Conservation (phyloP, 2,113 vertebrate species). For the Ceyx cyanopectus region DNA sequence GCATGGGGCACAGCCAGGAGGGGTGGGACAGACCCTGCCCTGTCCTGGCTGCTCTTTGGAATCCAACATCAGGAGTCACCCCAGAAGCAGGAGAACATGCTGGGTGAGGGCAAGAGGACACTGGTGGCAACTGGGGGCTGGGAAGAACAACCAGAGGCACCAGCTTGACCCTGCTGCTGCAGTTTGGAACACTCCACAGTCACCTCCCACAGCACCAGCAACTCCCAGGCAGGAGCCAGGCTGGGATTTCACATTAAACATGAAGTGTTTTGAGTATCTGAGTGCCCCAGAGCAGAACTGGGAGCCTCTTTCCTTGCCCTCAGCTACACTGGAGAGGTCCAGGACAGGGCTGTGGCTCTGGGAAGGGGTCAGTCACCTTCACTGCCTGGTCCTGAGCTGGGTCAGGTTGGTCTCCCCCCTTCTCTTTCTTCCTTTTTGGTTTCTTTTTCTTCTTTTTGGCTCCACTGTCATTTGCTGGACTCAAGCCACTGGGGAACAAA, state of each 20-base stretch:
- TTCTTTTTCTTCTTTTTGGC: constrained; percentile 99
- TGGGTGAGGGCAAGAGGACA: neutral
- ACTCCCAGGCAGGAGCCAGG: neutral
- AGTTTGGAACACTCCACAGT: neutral
- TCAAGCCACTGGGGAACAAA: constrained; percentile 84
- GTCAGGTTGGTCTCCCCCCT: constrained; percentile 84
- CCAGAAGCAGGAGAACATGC: neutral
- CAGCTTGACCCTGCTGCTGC: neutral
- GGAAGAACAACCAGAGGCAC: neutral
- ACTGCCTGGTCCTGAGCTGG: constrained; percentile 84
- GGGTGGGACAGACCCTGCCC: neutral
- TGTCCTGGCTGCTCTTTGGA: neutral
- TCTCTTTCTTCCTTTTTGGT: constrained; percentile 96
- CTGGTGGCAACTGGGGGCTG: constrained; percentile 1
- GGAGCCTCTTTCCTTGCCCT: neutral
- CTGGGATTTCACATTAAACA: neutral
- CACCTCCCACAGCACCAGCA: neutral
- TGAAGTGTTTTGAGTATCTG: neutral
- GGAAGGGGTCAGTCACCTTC: constrained; percentile 78
- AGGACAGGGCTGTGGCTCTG: neutral
- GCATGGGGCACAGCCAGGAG: neutral
- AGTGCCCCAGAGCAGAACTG: neutral
- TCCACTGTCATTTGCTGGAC: constrained; percentile 87
- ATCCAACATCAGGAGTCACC: neutral
- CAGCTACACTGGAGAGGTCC: neutral